Conservation (phyloP, 2,888 invertebrate genomes). For the Watsonalla cultraria region DNA sequence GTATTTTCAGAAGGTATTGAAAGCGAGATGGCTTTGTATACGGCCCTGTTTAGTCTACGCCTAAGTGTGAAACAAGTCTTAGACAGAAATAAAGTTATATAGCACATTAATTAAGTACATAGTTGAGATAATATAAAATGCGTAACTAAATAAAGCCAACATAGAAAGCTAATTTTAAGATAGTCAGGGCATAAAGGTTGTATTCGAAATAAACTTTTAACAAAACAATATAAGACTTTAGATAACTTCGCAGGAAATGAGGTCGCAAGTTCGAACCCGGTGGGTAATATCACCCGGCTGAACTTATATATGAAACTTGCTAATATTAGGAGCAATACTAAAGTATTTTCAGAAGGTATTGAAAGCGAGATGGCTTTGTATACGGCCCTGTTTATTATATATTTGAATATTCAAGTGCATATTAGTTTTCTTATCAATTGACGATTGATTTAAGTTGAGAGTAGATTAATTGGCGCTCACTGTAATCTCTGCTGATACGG, state of each 20-base stretch:
- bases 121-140: too few relatives aligned
- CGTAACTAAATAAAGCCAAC: too few relatives aligned
- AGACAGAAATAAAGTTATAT: too few relatives aligned
- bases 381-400: too few relatives aligned
- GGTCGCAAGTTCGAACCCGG: conserved; percentile 24
- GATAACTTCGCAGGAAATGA: conserved; percentile 8
- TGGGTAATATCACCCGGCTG: conserved; percentile 28
- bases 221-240: neutral
- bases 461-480: too few relatives aligned
- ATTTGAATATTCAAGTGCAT: too few relatives aligned
- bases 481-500: too few relatives aligned
- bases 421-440: too few relatives aligned
- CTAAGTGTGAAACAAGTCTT: neutral
- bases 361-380: conserved; percentile 5
- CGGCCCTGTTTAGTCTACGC: neutral
- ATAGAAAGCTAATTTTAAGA: too few relatives aligned
- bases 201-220: neutral
- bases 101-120: too few relatives aligned
- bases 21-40: conserved; percentile 2
- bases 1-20: conserved; percentile 24
- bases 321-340: conserved; percentile 9
- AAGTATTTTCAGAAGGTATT: conserved; percentile 27
- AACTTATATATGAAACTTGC: conserved; percentile 28
- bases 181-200: too few relatives aligned
- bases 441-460: too few relatives aligned